phyloP scores from a whole-genome alignment of 2,113 vertebrate genomes.

The Chionodraco myersi region DNA sequence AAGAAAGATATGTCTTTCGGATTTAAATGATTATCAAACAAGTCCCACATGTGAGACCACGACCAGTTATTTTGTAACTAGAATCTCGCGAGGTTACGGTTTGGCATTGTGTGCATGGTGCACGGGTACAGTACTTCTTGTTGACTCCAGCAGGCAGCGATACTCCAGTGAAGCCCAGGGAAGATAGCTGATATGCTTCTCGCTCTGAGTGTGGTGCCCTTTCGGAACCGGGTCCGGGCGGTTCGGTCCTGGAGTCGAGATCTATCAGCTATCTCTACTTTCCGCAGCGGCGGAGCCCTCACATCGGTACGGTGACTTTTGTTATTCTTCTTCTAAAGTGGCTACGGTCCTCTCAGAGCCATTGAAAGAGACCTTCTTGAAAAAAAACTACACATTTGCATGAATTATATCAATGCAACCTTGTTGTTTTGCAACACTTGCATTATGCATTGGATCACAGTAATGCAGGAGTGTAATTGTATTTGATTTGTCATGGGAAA shows the following conservation, averaged over 20 bases:
- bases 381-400: too few relatives aligned
- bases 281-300: not conserved
- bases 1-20: not conserved
- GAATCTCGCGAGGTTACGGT: conserved; percentile 48
- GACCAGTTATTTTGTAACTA: not conserved
- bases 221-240: conserved; percentile 38
- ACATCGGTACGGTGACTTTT: conserved; percentile 41
- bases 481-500: conserved; percentile 10
- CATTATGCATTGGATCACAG: not conserved
- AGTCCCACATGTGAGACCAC: not conserved
- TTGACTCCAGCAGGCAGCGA: not conserved
- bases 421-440: not conserved
- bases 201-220: conserved; percentile 15
- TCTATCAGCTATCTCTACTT: conserved; percentile 17
- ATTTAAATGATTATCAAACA: too few relatives aligned
- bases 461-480: not conserved
- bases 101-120: rapidly evolving
- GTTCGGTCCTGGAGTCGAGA: conserved; percentile 47
- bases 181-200: conserved; percentile 36
- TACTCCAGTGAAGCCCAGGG: not conserved
- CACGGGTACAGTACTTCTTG: rapidly evolving
- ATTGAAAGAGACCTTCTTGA: too few relatives aligned
- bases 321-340: conserved; percentile 18
- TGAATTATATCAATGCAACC: not conserved
- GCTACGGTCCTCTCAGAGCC: not conserved